phyloP scores from a whole-genome alignment of 2,113 vertebrate species.

The Limanda limanda region DNA sequence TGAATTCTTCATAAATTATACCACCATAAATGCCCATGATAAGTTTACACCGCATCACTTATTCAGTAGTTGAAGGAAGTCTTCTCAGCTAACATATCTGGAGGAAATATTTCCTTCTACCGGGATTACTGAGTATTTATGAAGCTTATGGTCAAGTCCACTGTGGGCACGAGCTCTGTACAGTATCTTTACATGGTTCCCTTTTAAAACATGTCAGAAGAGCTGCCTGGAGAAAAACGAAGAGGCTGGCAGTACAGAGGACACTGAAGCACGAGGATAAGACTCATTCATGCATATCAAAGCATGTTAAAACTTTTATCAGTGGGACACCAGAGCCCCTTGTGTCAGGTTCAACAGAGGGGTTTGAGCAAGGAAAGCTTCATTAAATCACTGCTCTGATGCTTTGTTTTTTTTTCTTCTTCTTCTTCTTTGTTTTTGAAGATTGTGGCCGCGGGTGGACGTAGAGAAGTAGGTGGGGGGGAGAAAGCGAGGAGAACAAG shows the following conservation, averaged over 20 bases:
- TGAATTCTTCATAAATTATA: background rate
- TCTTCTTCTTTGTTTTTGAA: constrained; percentile 31
- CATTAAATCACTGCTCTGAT: constrained; percentile 45
- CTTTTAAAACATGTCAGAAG: constrained; percentile 22
- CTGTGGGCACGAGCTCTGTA: constrained; percentile 20
- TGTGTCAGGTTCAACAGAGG: constrained; percentile 54
- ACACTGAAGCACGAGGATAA: constrained; percentile 53
- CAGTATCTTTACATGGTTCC: background rate
- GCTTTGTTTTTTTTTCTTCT: constrained; percentile 29
- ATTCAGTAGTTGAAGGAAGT: constrained; percentile 33
- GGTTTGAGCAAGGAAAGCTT: constrained; percentile 43
- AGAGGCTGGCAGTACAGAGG: constrained; percentile 11
- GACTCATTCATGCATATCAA: constrained; percentile 72
- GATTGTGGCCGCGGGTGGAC: constrained; percentile 15
- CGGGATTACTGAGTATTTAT: constrained; percentile 44
- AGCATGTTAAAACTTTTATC: constrained; percentile 73
- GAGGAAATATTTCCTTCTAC: constrained; percentile 42
- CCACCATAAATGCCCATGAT: background rate
- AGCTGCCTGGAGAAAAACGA: constrained; percentile 10
- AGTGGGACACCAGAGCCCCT: constrained; percentile 51
- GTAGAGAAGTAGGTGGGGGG: constrained; percentile 15
- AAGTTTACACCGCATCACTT: constrained; percentile 26
- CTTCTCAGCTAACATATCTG: constrained; percentile 34
- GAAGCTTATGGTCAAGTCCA: constrained; percentile 33
- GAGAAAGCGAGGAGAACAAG: background rate